Evolutionary conservation across 2,888 invertebrate species (phyloP), one percentile per base, ranked within the genome.

Genomic region (Pristionchus exspectatus): DNA sequence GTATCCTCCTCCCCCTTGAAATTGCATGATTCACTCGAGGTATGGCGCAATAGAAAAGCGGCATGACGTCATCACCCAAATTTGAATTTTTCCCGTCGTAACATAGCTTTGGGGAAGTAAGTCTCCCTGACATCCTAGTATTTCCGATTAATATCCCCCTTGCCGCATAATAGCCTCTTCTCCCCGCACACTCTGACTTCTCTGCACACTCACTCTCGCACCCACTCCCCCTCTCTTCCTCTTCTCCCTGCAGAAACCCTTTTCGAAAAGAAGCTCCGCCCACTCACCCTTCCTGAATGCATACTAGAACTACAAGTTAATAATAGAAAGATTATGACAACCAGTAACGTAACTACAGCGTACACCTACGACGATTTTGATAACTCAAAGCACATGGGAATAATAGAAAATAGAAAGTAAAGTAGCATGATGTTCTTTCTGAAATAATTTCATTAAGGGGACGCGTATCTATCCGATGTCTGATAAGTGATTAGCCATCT

Each of bases 281-380:
- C 84, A 84, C 33, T 12, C 18, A 54, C 38, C 14, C 74, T 74
- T 56, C 33, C 84, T 81, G 50, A 54, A 81, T 12, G 81, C 10
- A 81, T 81, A 81, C 81, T 81, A 81, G 44, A 81, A 81, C 84
- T 84, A 84, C 84, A 84, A 59, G 21, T 84, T 24, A 30, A 27
- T 33, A 56, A 84, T 63, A 50, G 33, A 21, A 84, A 21, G 21
- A n/a, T 30, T 10, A 84, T 84, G 24, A n/a, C 50, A 21, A 56
- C 27, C 24, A 27, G 38, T 83, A 27, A 84, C 27, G 38, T 30
- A 33, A 56, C 59, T 33, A 59, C 84, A 59, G 59, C 24, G 59
- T 4, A 54, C 10, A 83, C 33, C 54, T 83, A 56, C 16, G 24
- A 21, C 54, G 9, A 83, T 83, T 83, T 54, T 54, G 24, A 81